These are phyloP conservation scores for Acleris laterana DNA, from an alignment of 2,888 invertebrate species.

Conservation along the genomic window DNA sequence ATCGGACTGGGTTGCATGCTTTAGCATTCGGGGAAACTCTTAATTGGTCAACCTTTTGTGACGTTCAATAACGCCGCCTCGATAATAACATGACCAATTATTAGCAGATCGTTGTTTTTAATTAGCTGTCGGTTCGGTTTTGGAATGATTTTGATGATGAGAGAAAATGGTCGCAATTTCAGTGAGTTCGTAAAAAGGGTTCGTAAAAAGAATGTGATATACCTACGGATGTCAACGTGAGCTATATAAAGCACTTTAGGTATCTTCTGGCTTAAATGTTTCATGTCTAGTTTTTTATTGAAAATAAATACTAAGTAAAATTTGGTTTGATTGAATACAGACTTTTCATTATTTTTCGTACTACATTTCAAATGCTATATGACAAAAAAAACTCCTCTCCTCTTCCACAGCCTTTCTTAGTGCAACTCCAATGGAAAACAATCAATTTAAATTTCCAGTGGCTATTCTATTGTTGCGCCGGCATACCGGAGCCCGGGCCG, in stretches of 20 bases:
- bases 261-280: too few species aligned
- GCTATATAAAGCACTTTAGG: too few species aligned
- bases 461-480: constrained; percentile 32
- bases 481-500: constrained; percentile 25
- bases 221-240: too few species aligned
- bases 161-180: constrained; percentile 3
- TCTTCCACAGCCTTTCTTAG: neutral
- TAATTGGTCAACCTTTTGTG: constrained; percentile 83
- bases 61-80: constrained; percentile 77
- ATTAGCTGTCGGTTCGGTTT: constrained; percentile 63
- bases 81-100: constrained; percentile 78
- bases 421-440: constrained; percentile 10
- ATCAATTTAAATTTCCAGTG: constrained; percentile 23
- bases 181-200: too few species aligned
- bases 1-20: constrained; percentile 78
- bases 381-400: neutral
- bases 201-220: too few species aligned
- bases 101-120: constrained; percentile 77
- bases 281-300: too few species aligned
- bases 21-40: constrained; percentile 81
- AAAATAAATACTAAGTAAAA: too few species aligned
- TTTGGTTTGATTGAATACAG: too few species aligned
- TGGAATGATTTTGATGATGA: constrained; percentile 46
- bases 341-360: too few species aligned
- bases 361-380: too few species aligned